phyloP scores from a whole-genome alignment of 2,888 invertebrate genomes.

The Nephrotoma flavescens region DNA sequence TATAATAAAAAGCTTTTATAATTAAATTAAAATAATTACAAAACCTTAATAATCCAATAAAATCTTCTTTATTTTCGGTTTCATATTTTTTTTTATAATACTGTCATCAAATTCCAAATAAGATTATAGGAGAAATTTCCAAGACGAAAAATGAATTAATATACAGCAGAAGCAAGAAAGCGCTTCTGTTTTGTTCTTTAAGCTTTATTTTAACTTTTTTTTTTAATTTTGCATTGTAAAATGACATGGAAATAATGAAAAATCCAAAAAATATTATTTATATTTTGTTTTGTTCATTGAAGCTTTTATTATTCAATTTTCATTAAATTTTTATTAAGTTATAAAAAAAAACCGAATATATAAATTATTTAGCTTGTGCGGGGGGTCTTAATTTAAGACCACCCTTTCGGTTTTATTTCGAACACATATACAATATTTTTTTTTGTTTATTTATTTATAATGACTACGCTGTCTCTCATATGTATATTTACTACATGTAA shows the following conservation, averaged over 20 bases:
- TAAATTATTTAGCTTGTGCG: not conserved
- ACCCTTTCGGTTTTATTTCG: not conserved
- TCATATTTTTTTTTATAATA: not conserved
- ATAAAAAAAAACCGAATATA: not conserved
- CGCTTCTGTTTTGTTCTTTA: not conserved
- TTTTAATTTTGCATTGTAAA: not conserved
- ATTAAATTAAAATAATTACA: not conserved
- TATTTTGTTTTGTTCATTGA: not conserved
- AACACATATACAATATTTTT: not conserved
- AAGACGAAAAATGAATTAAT: not conserved
- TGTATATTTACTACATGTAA: not conserved
- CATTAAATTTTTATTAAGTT: not conserved
- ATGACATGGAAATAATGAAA: not conserved
- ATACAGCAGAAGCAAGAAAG: not conserved
- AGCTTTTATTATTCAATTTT: not conserved
- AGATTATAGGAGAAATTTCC: not conserved
- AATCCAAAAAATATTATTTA: not conserved
- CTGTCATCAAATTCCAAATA: not conserved
- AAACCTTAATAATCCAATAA: not conserved
- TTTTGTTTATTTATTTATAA: not conserved
- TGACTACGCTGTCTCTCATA: not conserved
- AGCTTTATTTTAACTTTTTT: not conserved
- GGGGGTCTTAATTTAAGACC: not conserved
- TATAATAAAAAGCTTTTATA: not conserved
- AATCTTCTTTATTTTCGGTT: not conserved